A percentile compares a stretch with the other conserved stretches of the same genome.
Conservation (phyloP, 2,797 vertebrate species). For the Perdix hodgsoniae region DNA sequence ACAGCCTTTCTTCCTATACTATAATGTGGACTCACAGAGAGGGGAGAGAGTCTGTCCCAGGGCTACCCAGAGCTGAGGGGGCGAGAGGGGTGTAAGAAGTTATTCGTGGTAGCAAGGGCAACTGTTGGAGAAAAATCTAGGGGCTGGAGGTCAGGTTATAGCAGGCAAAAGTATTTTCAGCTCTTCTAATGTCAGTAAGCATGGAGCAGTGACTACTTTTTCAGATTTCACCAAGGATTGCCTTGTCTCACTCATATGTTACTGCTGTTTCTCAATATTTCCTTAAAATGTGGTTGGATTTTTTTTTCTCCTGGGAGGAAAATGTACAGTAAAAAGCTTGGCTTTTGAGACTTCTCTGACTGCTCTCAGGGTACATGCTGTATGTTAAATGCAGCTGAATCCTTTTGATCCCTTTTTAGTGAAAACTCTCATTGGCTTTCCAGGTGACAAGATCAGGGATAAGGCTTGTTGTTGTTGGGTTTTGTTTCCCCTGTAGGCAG, state of each 20-base stretch:
- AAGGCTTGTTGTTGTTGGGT: neutral
- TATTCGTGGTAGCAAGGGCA: neutral
- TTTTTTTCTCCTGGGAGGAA: neutral
- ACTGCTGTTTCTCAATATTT: neutral
- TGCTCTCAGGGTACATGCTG: neutral
- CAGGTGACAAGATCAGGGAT: neutral
- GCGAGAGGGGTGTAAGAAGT: neutral
- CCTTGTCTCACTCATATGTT: neutral
- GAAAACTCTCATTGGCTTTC: neutral
- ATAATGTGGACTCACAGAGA: neutral
- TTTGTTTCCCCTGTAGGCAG: neutral
- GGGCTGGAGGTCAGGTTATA: neutral
- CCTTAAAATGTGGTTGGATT: neutral
- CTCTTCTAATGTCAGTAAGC: neutral
- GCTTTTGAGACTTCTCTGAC: neutral
- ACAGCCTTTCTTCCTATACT: neutral
- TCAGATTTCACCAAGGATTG: neutral
- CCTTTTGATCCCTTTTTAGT: neutral
- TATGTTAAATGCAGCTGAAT: neutral
- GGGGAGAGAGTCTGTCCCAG: neutral
- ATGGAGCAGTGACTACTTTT: neutral
- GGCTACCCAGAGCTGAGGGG: neutral
- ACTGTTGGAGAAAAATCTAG: neutral
- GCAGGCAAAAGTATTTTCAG: neutral
- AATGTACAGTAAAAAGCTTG: neutral